Base-by-base conservation (phyloP, 2,113 vertebrate genomes). In the Nettapus auritus region DNA sequence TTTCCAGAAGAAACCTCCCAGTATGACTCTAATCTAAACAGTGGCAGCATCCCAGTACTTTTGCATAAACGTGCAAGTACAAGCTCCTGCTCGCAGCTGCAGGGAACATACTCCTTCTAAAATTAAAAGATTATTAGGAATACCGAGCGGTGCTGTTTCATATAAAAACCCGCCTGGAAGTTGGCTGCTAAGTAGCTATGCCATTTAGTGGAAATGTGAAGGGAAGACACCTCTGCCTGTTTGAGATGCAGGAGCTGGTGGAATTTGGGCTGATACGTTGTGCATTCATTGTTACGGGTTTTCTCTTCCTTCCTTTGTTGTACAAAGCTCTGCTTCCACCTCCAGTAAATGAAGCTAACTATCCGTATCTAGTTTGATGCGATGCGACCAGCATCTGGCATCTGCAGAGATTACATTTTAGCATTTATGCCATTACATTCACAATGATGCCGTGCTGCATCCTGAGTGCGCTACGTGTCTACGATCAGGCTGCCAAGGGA, bases 1-100 rank as follows among this genome's bases (percentile, higher is more conserved):
- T 89, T 95, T 94, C 95, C 93, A 79, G 69, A 87, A 93, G 91
- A 93, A 94, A 68, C 78, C 38, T 91, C 96, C 84, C 84, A 42
- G 77, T 10, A 52, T 52, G 62, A 53, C 74, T 95, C n/a, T 55
- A 33, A 71, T 71, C 77, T 74, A 88, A 96, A 90, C 93, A 90
- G 91, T 81, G 90, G 94, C 93, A 93, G 67, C 77, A 88, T 94
- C 94, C 94, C 77, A 93, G 57, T n/a, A 40, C 50, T 92, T 46
- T 62, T 68, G 69, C 74, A 22, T 21, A 59, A 87, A 64, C 5
- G 12, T n/a, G 20, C 56, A 69, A 18, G 63, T 76, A 25, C 84
- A 6, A 6, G 48, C 46, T 68, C 81, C 84, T 0, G 3, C 56
- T 53, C 5, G 1, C 38, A 60, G 66, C 62, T 44, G 56, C 44